Percentiles rank a stretch among this genome's conserved stretches.
These are phyloP conservation scores for Dryomyza anilis DNA, from an alignment of 2,888 invertebrate genomes.

Conservation along the genomic window DNA sequence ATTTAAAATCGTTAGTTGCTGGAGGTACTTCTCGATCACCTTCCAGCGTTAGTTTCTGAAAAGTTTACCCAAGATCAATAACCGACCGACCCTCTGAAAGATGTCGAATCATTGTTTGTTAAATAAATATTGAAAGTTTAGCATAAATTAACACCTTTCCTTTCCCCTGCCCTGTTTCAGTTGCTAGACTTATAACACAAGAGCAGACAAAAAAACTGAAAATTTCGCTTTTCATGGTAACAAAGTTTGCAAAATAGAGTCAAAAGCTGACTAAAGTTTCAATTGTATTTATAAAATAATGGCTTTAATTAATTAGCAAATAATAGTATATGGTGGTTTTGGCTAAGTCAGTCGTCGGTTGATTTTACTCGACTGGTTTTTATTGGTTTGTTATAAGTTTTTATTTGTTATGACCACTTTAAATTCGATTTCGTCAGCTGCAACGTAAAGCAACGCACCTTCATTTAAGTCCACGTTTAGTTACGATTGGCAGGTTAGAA, in stretches of 20 bases:
- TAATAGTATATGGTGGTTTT: not conserved
- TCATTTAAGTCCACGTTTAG: too few relatives aligned
- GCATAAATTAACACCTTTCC: conserved; percentile 25
- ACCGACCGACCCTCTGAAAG: not conserved
- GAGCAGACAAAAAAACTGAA: not conserved
- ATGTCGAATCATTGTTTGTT: conserved; percentile 8
- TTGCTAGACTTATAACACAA: too few relatives aligned
- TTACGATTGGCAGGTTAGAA: too few relatives aligned
- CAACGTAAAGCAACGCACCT: not conserved
- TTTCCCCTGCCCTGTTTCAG: too few relatives aligned
- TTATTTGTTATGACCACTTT: not conserved
- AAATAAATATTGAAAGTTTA: conserved; percentile 15
- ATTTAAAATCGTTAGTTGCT: too few relatives aligned
- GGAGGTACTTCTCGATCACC: not conserved
- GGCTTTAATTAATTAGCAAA: conserved; percentile 6
- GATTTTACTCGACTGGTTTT: not conserved
- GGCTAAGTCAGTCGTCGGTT: not conserved
- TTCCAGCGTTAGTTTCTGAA: not conserved
- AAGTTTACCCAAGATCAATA: conserved; percentile 5
- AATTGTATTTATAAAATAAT: not conserved
- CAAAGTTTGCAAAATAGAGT: not conserved
- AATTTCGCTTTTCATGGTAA: conserved; percentile 4
- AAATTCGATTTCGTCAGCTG: not conserved
- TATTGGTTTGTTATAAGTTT: not conserved
- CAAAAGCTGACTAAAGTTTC: not conserved